Percentiles rank a stretch among this genome's conserved stretches.
Conservation (phyloP, 2,797 vertebrate genomes). For the Pipistrellus pipistrellus region DNA sequence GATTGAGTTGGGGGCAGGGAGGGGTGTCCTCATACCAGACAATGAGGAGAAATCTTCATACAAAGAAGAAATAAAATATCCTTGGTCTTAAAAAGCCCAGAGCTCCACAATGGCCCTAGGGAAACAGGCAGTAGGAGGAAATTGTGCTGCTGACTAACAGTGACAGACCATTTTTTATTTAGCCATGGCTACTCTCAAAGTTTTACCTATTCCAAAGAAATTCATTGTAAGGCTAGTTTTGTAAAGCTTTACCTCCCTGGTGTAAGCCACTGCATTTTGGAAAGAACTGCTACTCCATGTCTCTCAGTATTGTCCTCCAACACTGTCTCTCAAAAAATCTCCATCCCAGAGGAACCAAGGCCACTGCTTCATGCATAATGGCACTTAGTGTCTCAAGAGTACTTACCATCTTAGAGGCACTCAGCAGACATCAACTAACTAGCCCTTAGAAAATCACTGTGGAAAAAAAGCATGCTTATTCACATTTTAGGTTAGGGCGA, state of each 20-base stretch:
- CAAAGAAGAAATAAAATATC: not conserved
- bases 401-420: not conserved
- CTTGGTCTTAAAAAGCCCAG: not conserved
- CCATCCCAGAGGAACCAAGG: not conserved
- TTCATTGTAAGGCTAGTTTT: not conserved
- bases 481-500: not conserved
- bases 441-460: not conserved
- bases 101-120: not conserved
- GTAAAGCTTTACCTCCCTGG: not conserved
- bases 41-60: not conserved
- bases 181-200: not conserved
- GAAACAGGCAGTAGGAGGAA: not conserved
- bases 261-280: not conserved
- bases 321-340: not conserved
- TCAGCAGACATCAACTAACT: conserved; percentile 35
- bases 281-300: not conserved
- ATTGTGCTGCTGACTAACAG: not conserved
- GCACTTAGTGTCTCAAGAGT: not conserved
- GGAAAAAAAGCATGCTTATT: not conserved
- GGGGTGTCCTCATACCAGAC: not conserved
- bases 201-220: not conserved
- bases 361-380: not conserved
- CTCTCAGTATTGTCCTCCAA: not conserved
- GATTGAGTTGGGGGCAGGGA: not conserved
- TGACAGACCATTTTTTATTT: not conserved